Evolutionary conservation across 2,888 invertebrate species (phyloP), one percentile per base, ranked within the genome.

Genomic region (Drosophila falleni): DNA sequence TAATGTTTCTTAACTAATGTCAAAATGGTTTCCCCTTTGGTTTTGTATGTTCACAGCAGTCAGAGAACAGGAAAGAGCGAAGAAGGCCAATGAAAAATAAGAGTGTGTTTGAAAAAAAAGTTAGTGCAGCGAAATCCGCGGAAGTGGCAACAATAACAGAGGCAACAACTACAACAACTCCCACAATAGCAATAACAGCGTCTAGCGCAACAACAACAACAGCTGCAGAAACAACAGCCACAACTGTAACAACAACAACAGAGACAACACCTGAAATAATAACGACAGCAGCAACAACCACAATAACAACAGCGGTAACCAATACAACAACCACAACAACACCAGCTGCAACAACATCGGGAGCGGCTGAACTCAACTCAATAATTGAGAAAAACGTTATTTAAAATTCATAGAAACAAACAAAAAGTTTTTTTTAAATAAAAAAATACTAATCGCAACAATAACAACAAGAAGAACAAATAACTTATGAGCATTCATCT

Each of bases 61-160:
- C 69, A 51, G 47, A 61, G 51, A 72, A 70, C 81, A 68, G 78
- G 84, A 80, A 72, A 76, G 71, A 68, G 42, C 81, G 74, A 83
- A 87, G 68, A 89, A 81, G 56, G 78, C 47, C 56, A 67, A 35
- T 55, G 69, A 82, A 84, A 71, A 84, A 71, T 74, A 87, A 83
- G 54, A 74, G 74, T 67, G 59, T 61, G 19, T 61, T 63, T 56
- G 70, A 51, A 70, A 70, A 29, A 6, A 29, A 29, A 29, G 29
- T 6, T 4, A 4, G 42, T 65, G 62, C 61, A 59, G 75, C 58
- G 65, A 78, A 78, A 46, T 19, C 33, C 74, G 64, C 44, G 65
- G 58, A 73, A 16, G 39, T 63, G 50, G 46, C 62, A 53, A 56
- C 66, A 63, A 42, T 4, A 23, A 23, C 68, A 62, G 70, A 74